These are phyloP conservation scores for Carlito syrichta DNA, from an alignment of 2,113 vertebrate species.

Conservation along the genomic window DNA sequence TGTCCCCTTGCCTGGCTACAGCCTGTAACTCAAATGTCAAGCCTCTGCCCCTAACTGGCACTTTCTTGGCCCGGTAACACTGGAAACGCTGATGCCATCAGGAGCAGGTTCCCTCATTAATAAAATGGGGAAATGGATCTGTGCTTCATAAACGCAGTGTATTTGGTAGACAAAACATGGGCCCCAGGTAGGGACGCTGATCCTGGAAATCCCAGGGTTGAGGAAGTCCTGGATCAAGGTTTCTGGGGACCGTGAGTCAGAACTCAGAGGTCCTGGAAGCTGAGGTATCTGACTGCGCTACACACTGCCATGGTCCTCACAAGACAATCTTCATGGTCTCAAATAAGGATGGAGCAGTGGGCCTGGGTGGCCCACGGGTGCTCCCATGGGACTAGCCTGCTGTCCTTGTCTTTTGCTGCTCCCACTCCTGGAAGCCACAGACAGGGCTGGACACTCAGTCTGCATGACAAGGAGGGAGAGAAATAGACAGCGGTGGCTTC, in stretches of 20 bases:
- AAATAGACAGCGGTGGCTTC: no score
- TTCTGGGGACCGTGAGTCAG: background rate
- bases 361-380: background rate
- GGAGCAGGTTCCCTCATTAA: background rate
- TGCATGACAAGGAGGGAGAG: background rate
- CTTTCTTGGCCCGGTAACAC: background rate
- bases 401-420: background rate
- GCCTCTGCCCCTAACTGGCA: background rate
- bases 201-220: background rate
- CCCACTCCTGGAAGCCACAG: background rate
- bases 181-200: background rate
- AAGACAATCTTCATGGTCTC: background rate
- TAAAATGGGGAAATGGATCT: conserved; percentile 34
- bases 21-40: background rate
- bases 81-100: background rate
- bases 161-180: conserved; percentile 36
- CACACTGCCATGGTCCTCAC: fast-evolving
- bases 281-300: background rate
- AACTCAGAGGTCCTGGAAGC: background rate
- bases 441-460: background rate
- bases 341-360: fast-evolving
- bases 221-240: background rate
- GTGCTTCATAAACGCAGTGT: background rate
- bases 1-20: background rate
- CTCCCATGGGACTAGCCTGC: background rate